Conservation (phyloP, 1,140 invertebrate genomes). For the Papilio glaucus region DNA sequence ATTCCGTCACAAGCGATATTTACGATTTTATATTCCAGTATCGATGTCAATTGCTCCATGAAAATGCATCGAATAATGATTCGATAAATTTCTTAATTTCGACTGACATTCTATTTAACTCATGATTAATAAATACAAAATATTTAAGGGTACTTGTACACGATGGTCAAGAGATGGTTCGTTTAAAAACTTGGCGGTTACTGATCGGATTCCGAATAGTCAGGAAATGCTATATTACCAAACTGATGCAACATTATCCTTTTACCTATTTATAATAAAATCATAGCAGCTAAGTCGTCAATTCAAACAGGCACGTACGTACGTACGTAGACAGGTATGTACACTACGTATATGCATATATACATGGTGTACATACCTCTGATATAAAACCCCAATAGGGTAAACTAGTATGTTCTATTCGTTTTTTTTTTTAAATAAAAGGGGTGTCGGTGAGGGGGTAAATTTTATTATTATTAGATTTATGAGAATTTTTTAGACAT, state of each 20-base stretch:
- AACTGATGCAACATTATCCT: not conserved
- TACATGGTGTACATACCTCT: no score
- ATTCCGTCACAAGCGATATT: conserved; percentile 20
- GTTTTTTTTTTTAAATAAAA: no score
- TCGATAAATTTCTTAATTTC: conserved; percentile 1
- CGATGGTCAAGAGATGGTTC: not conserved
- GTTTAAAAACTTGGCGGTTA: not conserved
- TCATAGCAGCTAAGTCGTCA: conserved; percentile 1
- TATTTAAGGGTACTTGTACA: not conserved
- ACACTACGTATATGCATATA: no score
- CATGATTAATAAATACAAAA: not conserved
- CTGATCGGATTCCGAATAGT: no score
- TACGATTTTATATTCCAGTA: conserved; percentile 12
- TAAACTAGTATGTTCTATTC: no score
- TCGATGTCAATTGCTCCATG: conserved; percentile 24
- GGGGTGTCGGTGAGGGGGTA: no score
- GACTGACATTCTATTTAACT: not conserved
- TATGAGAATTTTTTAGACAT: no score
- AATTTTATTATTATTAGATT: no score
- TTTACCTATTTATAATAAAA: conserved; percentile 1
- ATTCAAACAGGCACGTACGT: no score
- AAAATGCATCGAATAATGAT: conserved; percentile 9
- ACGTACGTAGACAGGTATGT: no score
- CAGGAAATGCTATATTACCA: not conserved
- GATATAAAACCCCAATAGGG: no score